phyloP scores from a whole-genome alignment of 2,888 invertebrate species.

The Drosophila histrio region DNA sequence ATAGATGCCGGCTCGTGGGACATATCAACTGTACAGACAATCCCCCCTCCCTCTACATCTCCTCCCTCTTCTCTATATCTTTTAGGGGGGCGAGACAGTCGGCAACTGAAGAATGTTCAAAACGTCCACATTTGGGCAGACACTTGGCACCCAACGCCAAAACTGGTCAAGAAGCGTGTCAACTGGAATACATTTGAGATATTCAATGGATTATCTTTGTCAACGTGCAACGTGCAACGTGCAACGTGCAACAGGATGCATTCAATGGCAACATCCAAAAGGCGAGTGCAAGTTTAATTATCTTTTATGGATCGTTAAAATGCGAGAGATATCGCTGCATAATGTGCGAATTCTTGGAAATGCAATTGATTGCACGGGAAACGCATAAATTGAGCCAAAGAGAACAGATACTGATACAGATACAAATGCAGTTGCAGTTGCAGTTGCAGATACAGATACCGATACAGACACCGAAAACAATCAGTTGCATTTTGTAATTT shows the following conservation, averaged over 20 bases:
- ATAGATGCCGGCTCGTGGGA: constrained; percentile 20
- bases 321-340: constrained; percentile 9
- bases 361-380: constrained; percentile 64
- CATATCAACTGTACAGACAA: constrained; percentile 1
- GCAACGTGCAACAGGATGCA: constrained; percentile 54
- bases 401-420: constrained; percentile 5
- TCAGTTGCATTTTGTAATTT: constrained; percentile 28
- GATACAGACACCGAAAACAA: constrained; percentile 31
- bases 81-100: not conserved
- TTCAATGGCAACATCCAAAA: constrained; percentile 49
- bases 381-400: constrained; percentile 51
- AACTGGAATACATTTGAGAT: constrained; percentile 7
- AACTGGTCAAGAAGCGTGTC: constrained; percentile 50
- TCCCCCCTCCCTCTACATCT: not conserved
- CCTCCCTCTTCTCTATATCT: not conserved
- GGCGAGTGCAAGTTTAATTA: constrained; percentile 15
- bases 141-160: constrained; percentile 18
- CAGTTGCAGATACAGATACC: not conserved
- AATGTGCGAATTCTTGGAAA: constrained; percentile 38
- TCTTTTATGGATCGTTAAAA: constrained; percentile 34
- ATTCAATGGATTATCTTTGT: not conserved
- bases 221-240: not conserved
- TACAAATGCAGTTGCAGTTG: not conserved
- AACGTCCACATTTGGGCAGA: constrained; percentile 29
- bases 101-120: constrained; percentile 21